Percentiles rank a stretch among this genome's conserved stretches.
Evolutionary conservation across 1,140 invertebrate genomes (phyloP).

Genomic region (Calliopsis andreniformis): DNA sequence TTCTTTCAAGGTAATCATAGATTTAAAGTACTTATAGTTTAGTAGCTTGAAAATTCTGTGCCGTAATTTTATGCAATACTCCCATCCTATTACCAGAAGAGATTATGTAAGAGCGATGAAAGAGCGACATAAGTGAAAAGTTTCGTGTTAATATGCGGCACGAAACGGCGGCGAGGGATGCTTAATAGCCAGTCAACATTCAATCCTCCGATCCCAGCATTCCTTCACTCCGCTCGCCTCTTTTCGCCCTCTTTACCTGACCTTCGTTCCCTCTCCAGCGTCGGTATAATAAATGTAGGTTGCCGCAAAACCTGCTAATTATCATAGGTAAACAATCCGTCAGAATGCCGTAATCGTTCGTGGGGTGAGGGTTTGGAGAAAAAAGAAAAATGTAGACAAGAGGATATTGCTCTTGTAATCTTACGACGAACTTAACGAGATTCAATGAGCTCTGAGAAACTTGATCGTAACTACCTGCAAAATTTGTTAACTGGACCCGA

Average conservation of each 20-base stretch:
- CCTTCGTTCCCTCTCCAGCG: conserved; percentile 10
- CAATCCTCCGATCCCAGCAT: conserved; percentile 37
- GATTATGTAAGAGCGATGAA: conserved; percentile 23
- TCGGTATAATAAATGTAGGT: conserved; percentile 11
- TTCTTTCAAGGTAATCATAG: too few species aligned
- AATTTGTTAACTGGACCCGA: too few species aligned
- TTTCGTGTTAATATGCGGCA: conserved; percentile 57
- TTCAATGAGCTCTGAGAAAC: too few species aligned
- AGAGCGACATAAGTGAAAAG: conserved; percentile 50
- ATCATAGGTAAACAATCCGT: conserved; percentile 14
- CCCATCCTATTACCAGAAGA: not conserved
- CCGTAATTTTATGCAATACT: too few species aligned
- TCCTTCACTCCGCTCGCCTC: conserved; percentile 37
- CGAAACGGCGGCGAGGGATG: conserved; percentile 29
- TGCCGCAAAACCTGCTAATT: conserved; percentile 24
- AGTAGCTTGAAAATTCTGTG: too few species aligned
- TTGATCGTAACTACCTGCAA: too few species aligned
- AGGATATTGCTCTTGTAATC: too few species aligned
- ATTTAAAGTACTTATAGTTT: too few species aligned
- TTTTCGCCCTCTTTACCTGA: conserved; percentile 5
- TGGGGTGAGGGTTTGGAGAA: not conserved
- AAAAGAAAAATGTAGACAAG: not conserved
- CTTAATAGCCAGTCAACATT: conserved; percentile 47
- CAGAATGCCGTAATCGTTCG: not conserved
- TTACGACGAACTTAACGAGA: too few species aligned